Conservation (phyloP, 1,140 invertebrate genomes). For the Hycleus phaleratus region DNA sequence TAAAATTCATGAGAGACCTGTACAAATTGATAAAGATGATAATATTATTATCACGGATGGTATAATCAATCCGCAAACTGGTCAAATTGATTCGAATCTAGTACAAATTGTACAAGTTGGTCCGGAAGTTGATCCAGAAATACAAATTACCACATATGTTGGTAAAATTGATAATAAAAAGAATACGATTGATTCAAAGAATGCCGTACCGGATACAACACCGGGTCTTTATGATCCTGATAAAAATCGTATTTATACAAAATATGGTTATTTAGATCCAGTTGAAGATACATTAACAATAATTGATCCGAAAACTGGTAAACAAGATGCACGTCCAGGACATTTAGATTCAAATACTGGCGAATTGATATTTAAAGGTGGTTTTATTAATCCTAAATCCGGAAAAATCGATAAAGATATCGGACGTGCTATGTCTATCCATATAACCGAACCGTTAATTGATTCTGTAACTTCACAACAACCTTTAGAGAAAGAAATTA, state of each 20-base stretch:
- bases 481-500: constrained; percentile 26
- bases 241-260: constrained; percentile 58
- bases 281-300: constrained; percentile 56
- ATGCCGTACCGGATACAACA: constrained; percentile 51
- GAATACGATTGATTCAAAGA: constrained; percentile 56
- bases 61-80: constrained; percentile 48
- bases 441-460: constrained; percentile 36
- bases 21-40: constrained; percentile 35
- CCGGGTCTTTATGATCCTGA: constrained; percentile 57
- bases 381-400: constrained; percentile 49
- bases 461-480: constrained; percentile 34
- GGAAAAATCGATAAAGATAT: constrained; percentile 49
- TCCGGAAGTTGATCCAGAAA: constrained; percentile 47
- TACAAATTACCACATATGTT: constrained; percentile 49
- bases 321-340: constrained; percentile 46
- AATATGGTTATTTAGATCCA: constrained; percentile 59
- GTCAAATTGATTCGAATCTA: constrained; percentile 44
- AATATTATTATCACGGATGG: constrained; percentile 48
- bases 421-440: constrained; percentile 54
- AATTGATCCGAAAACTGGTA: constrained; percentile 50
- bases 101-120: constrained; percentile 49
- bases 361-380: constrained; percentile 46
- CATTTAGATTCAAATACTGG: constrained; percentile 49
- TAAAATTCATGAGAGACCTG: constrained; percentile 45
- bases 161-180: constrained; percentile 50